These are phyloP conservation scores for Oligia latruncula DNA, from an alignment of 2,888 invertebrate genomes.

Conservation along the genomic window DNA sequence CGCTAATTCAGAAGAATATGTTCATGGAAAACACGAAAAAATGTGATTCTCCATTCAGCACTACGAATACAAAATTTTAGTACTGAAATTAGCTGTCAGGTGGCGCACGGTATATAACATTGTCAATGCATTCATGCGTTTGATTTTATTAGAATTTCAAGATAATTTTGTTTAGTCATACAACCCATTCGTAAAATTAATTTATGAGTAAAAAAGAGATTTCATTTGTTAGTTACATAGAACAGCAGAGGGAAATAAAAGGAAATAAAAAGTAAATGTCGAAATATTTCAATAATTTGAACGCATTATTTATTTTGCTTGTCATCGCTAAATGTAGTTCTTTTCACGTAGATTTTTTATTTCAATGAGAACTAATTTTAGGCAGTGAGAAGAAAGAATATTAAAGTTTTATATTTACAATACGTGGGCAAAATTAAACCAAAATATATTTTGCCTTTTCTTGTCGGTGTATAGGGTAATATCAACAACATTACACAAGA, in stretches of 20 bases:
- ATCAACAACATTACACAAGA: rapidly evolving
- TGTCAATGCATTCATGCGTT: constrained; percentile 74
- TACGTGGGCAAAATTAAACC: rapidly evolving
- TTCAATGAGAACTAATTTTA: no score
- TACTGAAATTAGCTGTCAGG: constrained; percentile 80
- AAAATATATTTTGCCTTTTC: not conserved
- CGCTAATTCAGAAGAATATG: constrained; percentile 84
- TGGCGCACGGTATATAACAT: constrained; percentile 71
- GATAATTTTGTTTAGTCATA: not conserved
- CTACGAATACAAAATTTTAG: constrained; percentile 90
- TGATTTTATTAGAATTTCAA: constrained; percentile 16
- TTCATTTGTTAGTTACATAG: not conserved
- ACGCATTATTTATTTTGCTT: constrained; percentile 74
- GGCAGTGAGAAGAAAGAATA: rapidly evolving
- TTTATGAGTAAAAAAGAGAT: not conserved
- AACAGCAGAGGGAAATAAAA: not conserved
- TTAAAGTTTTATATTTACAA: not conserved
- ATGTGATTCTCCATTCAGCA: constrained; percentile 89
- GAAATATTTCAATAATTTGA: constrained; percentile 57
- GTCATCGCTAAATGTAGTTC: constrained; percentile 70
- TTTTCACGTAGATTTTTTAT: constrained; percentile 38
- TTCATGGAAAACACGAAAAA: constrained; percentile 89
- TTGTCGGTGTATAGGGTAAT: no score
- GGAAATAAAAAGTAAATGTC: not conserved
- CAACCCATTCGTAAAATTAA: not conserved